Conservation (phyloP, 2,113 vertebrate species). For the Tamias sibiricus region DNA sequence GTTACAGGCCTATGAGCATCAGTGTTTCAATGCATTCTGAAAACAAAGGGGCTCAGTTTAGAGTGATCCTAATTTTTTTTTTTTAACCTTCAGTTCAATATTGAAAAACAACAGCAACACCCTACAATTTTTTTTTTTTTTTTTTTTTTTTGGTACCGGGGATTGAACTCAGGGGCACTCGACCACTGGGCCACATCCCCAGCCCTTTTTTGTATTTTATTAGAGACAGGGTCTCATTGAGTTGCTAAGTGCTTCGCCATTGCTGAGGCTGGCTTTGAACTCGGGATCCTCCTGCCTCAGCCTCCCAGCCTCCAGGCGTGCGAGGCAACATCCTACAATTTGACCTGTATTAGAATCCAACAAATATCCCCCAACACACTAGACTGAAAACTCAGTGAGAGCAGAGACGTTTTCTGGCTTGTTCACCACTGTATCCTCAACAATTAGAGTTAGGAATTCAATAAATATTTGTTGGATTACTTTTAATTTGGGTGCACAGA, state of each 20-base stretch:
- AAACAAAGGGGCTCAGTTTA: constrained; percentile 2
- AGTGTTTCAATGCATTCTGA: not conserved
- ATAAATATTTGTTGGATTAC: not conserved
- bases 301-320: too few species aligned
- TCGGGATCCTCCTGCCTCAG: too few species aligned
- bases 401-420: not conserved
- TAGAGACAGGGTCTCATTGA: too few species aligned
- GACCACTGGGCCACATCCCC: too few species aligned
- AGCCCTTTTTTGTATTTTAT: too few species aligned
- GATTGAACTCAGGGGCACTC: too few species aligned
- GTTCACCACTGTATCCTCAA: not conserved
- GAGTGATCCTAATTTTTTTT: not conserved
- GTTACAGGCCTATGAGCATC: too few species aligned
- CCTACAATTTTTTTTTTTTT: not conserved
- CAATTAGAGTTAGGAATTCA: not conserved
- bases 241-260: too few species aligned
- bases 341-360: constrained; percentile 2
- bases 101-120: not conserved
- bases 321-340: not conserved
- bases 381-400: constrained; percentile 6
- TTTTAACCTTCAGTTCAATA: not conserved
- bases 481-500: not conserved
- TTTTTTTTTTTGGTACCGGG: too few species aligned
- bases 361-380: not conserved
- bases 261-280: too few species aligned